A percentile compares a stretch with the other conserved stretches of the same genome.
phyloP scores from a whole-genome alignment of 2,888 invertebrate genomes.

The Polydrusus tereticollis region DNA sequence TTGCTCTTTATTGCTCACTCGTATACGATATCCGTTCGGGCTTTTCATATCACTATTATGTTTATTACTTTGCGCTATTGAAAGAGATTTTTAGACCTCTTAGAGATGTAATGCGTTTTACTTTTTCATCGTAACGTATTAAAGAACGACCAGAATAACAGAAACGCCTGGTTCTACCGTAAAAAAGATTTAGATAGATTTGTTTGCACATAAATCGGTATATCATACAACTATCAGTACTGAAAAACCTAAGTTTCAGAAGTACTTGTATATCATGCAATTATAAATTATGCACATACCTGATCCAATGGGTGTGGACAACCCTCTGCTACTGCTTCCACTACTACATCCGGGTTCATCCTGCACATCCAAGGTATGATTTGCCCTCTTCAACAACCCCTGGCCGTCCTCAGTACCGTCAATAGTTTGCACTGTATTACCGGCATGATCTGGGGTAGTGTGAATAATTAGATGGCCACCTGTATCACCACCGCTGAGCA shows the following conservation, averaged over 20 bases:
- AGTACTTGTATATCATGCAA: no score
- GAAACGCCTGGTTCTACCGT: no score
- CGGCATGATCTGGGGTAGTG: slow-evolving; percentile 55
- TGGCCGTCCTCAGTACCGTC: slow-evolving; percentile 56
- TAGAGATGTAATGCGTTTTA: slow-evolving; percentile 5
- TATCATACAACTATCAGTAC: no score
- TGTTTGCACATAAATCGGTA: no score
- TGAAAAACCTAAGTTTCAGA: no score
- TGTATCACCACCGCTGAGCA: slow-evolving; percentile 62
- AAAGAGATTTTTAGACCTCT: slow-evolving; percentile 7
- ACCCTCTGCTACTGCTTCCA: slow-evolving; percentile 55
- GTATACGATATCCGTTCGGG: slow-evolving; percentile 46
- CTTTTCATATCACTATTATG: slow-evolving; percentile 49
- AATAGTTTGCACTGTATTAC: slow-evolving; percentile 50
- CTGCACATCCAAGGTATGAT: slow-evolving; percentile 37
- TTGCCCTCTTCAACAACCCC: slow-evolving; percentile 12
- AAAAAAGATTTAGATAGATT: no score
- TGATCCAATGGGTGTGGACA: slow-evolving; percentile 63
- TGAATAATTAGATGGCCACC: slow-evolving; percentile 62
- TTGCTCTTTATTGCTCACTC: slow-evolving; percentile 54
- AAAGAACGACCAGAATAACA: no score
- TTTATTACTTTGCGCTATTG: slow-evolving; percentile 45
- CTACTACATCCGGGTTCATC: slow-evolving; percentile 57
- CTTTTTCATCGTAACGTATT: no score
- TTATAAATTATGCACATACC: slow-evolving; percentile 55